Evolutionary conservation across 2,113 vertebrate genomes (phyloP).

Genomic region (Pterocles orientalis): DNA sequence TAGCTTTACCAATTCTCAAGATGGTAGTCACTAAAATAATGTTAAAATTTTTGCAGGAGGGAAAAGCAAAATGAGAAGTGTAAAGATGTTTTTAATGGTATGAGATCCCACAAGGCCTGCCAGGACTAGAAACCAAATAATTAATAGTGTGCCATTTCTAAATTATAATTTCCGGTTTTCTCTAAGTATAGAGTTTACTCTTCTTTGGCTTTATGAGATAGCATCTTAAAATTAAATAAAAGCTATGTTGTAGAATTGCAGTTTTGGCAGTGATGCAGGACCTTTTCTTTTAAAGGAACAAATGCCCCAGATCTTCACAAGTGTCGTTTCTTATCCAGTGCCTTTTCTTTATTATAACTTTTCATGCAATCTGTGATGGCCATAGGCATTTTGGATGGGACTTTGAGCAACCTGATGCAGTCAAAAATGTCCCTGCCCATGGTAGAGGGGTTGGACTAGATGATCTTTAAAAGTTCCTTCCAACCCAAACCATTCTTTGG

Average conservation of each 20-base stretch:
- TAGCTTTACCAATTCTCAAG: neutral
- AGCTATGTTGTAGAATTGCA: neutral
- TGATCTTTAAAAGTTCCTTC: neutral
- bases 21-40: neutral
- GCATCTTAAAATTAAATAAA: constrained; percentile 5
- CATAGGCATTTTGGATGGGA: neutral
- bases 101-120: neutral
- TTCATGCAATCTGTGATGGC: neutral
- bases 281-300: neutral
- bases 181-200: neutral
- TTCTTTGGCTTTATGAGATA: neutral
- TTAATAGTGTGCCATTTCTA: neutral
- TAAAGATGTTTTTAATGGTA: neutral
- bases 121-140: neutral
- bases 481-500: neutral
- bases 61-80: neutral
- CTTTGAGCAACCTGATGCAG: neutral
- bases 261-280: neutral
- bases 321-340: neutral
- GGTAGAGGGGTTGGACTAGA: neutral
- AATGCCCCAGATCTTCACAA: neutral
- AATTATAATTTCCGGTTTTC: neutral
- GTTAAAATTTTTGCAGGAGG: neutral
- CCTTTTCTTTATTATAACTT: neutral
- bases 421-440: neutral